phyloP scores from a whole-genome alignment of 2,888 invertebrate species.

The Phortica okadai region DNA sequence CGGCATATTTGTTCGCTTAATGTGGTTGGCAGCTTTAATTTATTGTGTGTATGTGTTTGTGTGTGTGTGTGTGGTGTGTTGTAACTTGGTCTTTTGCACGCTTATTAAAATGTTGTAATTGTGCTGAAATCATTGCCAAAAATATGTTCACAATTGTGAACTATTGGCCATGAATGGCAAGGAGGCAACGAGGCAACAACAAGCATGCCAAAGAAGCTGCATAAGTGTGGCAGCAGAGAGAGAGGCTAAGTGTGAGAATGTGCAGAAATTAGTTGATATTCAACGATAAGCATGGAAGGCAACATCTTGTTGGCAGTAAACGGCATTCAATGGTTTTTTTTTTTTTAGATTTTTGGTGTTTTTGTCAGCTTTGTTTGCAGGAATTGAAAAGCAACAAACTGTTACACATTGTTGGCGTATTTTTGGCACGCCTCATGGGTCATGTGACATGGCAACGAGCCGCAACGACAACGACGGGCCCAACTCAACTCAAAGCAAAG shows the following conservation, averaged over 20 bases:
- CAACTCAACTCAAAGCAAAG: neutral
- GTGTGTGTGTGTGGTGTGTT: neutral
- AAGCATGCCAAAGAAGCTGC: neutral
- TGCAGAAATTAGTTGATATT: too few relatives aligned
- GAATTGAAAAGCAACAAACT: neutral
- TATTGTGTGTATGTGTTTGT: neutral
- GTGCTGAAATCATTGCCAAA: slow-evolving; percentile 62
- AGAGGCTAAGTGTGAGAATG: too few relatives aligned
- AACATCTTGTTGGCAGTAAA: slow-evolving; percentile 18
- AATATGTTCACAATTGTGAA: slow-evolving; percentile 42
- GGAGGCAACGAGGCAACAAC: neutral
- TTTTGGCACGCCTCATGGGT: neutral
- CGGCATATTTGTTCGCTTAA: neutral
- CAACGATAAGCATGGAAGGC: neutral
- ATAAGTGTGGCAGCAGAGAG: too few relatives aligned
- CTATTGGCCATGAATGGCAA: neutral
- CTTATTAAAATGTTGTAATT: slow-evolving; percentile 57
- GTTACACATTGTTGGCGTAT: slow-evolving; percentile 9
- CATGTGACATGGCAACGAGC: slow-evolving; percentile 1
- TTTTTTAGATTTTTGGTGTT: neutral
- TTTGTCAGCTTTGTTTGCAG: neutral
- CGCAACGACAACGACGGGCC: neutral
- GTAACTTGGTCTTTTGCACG: neutral
- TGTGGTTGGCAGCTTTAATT: neutral
- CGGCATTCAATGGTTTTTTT: neutral